Evolutionary conservation across 1,140 invertebrate species (phyloP), one percentile per base, ranked within the genome.

Genomic region (Zophobas morio): DNA sequence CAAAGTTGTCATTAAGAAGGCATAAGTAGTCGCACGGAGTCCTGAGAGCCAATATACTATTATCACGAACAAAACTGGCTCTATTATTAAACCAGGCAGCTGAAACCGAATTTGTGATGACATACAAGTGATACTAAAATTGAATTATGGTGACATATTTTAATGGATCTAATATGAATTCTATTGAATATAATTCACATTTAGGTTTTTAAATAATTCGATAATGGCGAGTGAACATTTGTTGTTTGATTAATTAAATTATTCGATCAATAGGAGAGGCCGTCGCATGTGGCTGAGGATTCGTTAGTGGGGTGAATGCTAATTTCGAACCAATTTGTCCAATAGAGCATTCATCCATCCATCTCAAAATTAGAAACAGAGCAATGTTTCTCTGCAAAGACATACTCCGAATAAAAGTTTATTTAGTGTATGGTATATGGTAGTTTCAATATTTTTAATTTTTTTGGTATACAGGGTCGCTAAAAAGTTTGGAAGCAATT

Each of bases 41-140:
- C 94, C 94, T 2, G 93, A 89, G 46, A 96, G 87, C 90, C 92
- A 95, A 84, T 96, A 96, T 53, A 93, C 88, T 76, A 96, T 91
- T 36, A 91, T 82, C 0, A 91, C 91, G 86, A 96, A 96, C 42
- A 96, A 82, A 5, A 93, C 79, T 1, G 95, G 93, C 78, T 96
- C 93, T 1, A 96, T 73, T 53, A 96, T 88, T 78, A 96, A 88
- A 20, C 93, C 94, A 32, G 95, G 95, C 57, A 96, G 85, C 95
- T 96, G 82, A 46, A 82, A 82, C 70, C 66, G 74, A 76, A 78
- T 53, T 54, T 63, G 37, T 74, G 40, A 57, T 46, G 53, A 53
- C 35, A 47, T 70, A 76, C 60, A 70, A 66, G 60, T 66, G 39
- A 20, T 36, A 20, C 39, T 66, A 40, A 66, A 66, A 66, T 66